Conservation (phyloP, 1,140 invertebrate species). For the Zaprionus lachaisei region DNA sequence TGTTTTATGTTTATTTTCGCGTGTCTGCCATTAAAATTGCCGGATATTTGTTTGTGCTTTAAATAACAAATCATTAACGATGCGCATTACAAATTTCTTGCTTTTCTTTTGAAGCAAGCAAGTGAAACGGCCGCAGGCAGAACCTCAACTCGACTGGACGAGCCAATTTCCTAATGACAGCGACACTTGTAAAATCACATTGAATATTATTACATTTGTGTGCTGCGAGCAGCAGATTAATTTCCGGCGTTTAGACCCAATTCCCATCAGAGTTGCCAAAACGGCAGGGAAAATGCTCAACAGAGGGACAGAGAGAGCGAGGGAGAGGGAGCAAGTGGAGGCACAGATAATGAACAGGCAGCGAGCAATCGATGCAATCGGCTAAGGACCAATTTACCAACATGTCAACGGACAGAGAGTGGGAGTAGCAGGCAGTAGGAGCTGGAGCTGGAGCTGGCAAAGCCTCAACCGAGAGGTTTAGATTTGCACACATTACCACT, state of each 20-base stretch:
- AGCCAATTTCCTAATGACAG: slow-evolving; percentile 74
- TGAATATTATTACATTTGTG: slow-evolving; percentile 75
- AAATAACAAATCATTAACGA: slow-evolving; percentile 82
- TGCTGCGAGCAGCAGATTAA: slow-evolving; percentile 69
- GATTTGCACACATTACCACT: slow-evolving; percentile 82
- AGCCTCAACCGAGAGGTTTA: slow-evolving; percentile 57
- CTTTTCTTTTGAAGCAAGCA: slow-evolving; percentile 7
- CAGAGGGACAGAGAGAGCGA: not conserved
- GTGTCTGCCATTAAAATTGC: slow-evolving; percentile 61
- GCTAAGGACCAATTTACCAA: slow-evolving; percentile 80
- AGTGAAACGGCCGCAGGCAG: slow-evolving; percentile 27
- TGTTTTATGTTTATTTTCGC: slow-evolving; percentile 34
- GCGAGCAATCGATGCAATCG: slow-evolving; percentile 74
- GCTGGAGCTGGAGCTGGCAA: slow-evolving; percentile 6
- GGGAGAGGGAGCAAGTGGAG: not conserved
- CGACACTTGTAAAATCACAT: slow-evolving; percentile 79
- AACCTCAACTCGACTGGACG: slow-evolving; percentile 27
- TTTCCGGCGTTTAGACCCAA: slow-evolving; percentile 78
- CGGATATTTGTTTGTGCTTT: slow-evolving; percentile 77
- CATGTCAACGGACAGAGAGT: slow-evolving; percentile 64
- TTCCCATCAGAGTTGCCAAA: slow-evolving; percentile 55
- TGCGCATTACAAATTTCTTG: slow-evolving; percentile 73
- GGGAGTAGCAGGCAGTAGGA: not conserved
- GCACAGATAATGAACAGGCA: slow-evolving; percentile 4
- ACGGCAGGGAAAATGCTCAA: slow-evolving; percentile 7